Conservation (phyloP, 1,140 invertebrate species). For the Drosophila pachea region DNA sequence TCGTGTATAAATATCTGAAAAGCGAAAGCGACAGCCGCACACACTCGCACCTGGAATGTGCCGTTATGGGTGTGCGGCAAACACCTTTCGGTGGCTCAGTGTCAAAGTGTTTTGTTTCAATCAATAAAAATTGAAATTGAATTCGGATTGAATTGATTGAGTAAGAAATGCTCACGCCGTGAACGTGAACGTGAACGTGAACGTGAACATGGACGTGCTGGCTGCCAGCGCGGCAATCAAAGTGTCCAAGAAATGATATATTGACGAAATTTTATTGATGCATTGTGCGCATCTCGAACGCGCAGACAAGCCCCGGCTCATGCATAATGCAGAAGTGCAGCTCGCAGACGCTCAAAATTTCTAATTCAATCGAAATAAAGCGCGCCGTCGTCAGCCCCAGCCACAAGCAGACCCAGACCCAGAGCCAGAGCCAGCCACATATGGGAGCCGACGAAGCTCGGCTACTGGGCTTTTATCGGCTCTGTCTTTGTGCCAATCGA, state of each 20-base stretch:
- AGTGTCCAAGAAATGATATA: constrained; percentile 62
- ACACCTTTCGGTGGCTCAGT: constrained; percentile 34
- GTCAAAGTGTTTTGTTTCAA: constrained; percentile 54
- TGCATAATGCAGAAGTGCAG: constrained; percentile 67
- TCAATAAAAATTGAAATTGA: constrained; percentile 55
- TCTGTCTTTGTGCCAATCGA: constrained; percentile 25
- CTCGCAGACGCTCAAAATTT: constrained; percentile 60
- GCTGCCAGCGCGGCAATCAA: constrained; percentile 32
- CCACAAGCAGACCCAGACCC: no score
- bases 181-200: no score
- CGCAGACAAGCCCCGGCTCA: constrained; percentile 37
- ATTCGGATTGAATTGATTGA: constrained; percentile 39
- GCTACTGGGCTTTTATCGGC: constrained; percentile 58
- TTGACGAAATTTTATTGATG: constrained; percentile 61
- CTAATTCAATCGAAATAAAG: constrained; percentile 35
- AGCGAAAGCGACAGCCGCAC: constrained; percentile 51
- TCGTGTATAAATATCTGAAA: constrained; percentile 24
- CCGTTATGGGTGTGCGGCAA: constrained; percentile 36
- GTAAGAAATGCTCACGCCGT: constrained; percentile 68
- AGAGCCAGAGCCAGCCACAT: neutral
- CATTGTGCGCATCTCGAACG: constrained; percentile 50
- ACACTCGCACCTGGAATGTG: neutral
- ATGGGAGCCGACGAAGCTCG: neutral
- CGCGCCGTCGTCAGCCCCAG: no score
- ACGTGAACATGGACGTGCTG: constrained; percentile 13